A percentile compares a stretch with the other conserved stretches of the same genome.
phyloP scores from a whole-genome alignment of 2,113 vertebrate genomes.

The Gymnobelideus leadbeateri region DNA sequence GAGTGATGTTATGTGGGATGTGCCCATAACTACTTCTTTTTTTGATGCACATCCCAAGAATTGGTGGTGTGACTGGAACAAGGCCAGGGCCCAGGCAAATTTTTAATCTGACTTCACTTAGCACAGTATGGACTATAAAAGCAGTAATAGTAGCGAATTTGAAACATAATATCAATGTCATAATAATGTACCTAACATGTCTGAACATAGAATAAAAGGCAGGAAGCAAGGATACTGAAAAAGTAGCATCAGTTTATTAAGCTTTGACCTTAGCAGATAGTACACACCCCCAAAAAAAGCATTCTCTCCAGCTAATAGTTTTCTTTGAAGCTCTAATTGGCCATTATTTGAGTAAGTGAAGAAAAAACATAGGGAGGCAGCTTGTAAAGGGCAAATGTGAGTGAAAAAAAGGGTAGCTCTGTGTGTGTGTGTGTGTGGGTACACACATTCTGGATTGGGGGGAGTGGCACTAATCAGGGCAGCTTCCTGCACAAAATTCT shows the following conservation, averaged over 20 bases:
- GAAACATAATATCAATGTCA: not conserved
- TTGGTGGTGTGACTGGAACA: not conserved
- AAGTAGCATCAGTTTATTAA: not conserved
- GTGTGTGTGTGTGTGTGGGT: not conserved
- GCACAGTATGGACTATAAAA: not conserved
- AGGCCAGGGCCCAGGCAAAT: not conserved
- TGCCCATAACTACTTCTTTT: not conserved
- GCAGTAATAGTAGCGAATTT: not conserved
- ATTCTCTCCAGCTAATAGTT: not conserved
- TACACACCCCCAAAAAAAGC: not conserved
- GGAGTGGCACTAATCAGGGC: not conserved
- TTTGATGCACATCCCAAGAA: not conserved
- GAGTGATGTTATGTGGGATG: not conserved
- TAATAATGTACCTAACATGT: not conserved
- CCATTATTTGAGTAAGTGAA: conserved; percentile 26
- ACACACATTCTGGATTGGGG: not conserved
- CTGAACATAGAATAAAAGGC: not conserved
- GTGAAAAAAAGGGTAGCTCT: not conserved
- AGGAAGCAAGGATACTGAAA: not conserved
- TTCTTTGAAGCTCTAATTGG: not conserved
- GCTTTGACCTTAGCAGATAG: conserved; percentile 36
- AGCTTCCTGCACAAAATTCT: fast-evolving
- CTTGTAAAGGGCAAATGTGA: not conserved
- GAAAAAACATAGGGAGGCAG: not conserved
- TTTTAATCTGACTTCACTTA: not conserved